Evolutionary conservation across 2,888 invertebrate species (phyloP).

Genomic region (Himalopsyche japonica): DNA sequence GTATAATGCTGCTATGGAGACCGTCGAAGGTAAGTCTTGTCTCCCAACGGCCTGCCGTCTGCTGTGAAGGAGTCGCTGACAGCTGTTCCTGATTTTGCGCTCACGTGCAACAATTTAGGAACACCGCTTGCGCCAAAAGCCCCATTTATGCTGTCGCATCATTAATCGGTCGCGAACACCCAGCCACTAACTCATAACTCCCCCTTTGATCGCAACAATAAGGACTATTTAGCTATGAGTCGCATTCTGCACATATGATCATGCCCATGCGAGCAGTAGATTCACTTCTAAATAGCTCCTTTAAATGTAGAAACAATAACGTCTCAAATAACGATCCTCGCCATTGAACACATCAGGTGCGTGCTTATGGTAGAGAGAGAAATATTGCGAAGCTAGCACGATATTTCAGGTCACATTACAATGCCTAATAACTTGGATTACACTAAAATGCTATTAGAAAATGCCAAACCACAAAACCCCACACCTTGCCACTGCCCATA

Average conservation of each 20-base stretch:
- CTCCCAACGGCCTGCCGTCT: constrained; percentile 31
- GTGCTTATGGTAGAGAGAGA: background rate
- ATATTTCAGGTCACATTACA: background rate
- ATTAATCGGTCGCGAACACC: background rate
- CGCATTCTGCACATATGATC: constrained; percentile 24
- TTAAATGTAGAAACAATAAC: background rate
- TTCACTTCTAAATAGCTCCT: background rate
- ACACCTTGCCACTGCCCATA: background rate
- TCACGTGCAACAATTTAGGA: background rate
- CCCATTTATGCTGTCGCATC: background rate
- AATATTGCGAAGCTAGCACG: background rate
- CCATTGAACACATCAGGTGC: background rate
- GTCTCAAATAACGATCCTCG: background rate
- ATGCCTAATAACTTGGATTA: background rate
- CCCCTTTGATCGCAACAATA: background rate
- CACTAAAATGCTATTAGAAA: background rate
- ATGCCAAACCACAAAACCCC: background rate
- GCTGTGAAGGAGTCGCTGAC: background rate
- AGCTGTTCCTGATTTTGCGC: background rate
- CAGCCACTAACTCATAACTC: constrained; percentile 16
- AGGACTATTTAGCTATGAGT: background rate
- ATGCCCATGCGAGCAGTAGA: constrained; percentile 28
- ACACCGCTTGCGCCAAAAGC: background rate
- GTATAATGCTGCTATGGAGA: constrained; percentile 29
- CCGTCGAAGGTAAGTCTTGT: constrained; percentile 32